Conservation (phyloP, 2,888 invertebrate species). For the Stenodera caucasica region DNA sequence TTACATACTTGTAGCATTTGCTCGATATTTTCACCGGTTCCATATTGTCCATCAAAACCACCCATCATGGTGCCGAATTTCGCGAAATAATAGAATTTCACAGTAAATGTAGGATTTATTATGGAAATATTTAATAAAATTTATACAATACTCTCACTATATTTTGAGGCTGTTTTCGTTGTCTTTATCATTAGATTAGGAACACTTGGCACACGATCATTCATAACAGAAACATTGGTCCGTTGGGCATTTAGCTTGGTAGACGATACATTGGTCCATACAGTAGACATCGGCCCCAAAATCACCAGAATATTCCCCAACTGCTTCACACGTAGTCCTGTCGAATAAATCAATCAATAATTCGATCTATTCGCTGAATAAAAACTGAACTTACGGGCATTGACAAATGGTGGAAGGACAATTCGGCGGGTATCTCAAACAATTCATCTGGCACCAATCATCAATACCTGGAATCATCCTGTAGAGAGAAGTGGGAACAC, state of each 20-base stretch:
- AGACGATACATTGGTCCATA: constrained; percentile 82
- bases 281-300: constrained; percentile 82
- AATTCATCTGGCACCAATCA: constrained; percentile 84
- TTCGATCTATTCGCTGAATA: neutral
- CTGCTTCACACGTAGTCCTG: constrained; percentile 79
- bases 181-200: neutral
- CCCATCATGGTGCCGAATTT: neutral
- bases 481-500: constrained; percentile 68
- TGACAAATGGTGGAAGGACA: constrained; percentile 75
- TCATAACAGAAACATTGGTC: constrained; percentile 44
- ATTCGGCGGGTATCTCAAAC: constrained; percentile 83
- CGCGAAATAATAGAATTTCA: neutral
- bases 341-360: constrained; percentile 24
- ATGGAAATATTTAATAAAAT: neutral
- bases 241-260: constrained; percentile 69
- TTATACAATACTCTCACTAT: neutral
- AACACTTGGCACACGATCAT: constrained; percentile 21
- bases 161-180: neutral
- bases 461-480: constrained; percentile 74
- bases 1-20: neutral
- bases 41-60: neutral
- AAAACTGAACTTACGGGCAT: constrained; percentile 73
- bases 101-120: neutral
- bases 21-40: neutral
- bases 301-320: constrained; percentile 70